These are phyloP conservation scores for Jaculus jaculus DNA, from an alignment of 2,113 vertebrate genomes.

Conservation along the genomic window DNA sequence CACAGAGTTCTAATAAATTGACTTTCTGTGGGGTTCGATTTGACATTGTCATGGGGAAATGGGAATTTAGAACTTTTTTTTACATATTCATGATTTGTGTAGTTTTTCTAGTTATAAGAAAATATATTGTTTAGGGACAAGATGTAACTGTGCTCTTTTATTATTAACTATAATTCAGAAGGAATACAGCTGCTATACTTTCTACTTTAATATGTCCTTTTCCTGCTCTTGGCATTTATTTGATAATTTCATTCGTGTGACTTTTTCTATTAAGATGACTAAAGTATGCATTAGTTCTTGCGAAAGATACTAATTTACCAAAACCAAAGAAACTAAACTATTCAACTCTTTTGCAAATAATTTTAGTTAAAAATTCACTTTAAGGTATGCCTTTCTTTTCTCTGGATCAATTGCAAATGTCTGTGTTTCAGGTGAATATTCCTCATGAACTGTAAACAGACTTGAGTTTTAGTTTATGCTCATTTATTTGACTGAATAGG, in stretches of 20 bases:
- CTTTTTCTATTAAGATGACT: neutral
- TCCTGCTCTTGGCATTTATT: neutral
- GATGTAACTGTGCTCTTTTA: neutral
- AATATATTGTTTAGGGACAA: neutral
- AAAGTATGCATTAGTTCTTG: neutral
- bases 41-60: neutral
- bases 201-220: neutral
- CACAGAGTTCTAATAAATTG: neutral
- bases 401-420: neutral
- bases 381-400: neutral
- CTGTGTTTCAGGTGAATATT: neutral
- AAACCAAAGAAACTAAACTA: neutral
- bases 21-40: neutral
- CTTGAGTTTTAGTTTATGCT: neutral
- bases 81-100: neutral
- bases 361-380: neutral
- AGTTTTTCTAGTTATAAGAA: neutral
- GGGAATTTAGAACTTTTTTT: neutral
- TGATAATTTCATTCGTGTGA: neutral
- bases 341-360: neutral
- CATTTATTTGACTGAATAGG: neutral
- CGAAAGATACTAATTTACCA: neutral
- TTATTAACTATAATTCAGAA: neutral
- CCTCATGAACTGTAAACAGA: neutral
- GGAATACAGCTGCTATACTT: neutral